Conservation (phyloP, 2,113 vertebrate genomes). For the Callorhinus ursinus region DNA sequence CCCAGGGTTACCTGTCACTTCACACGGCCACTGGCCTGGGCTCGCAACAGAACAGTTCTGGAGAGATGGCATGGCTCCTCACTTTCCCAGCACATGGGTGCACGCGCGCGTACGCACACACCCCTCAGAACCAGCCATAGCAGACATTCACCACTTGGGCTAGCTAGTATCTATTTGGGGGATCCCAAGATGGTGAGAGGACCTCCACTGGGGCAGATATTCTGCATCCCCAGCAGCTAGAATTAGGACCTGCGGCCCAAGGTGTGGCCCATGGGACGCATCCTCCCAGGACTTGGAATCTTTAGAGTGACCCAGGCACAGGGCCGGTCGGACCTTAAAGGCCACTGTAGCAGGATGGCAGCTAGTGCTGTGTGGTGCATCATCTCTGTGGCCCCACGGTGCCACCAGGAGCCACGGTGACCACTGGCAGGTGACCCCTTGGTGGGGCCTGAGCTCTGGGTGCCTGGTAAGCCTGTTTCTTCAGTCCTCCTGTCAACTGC, state of each 20-base stretch:
- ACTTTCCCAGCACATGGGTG: background rate
- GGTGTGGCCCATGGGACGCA: background rate
- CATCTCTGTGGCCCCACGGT: background rate
- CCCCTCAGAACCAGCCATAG: background rate
- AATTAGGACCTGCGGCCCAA: fast-evolving
- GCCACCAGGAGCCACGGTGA: background rate
- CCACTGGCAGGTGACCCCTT: conserved; percentile 26
- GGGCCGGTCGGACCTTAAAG: background rate
- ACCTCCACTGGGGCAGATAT: fast-evolving
- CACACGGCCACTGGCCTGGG: background rate
- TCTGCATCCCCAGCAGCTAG: background rate
- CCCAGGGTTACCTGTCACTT: background rate
- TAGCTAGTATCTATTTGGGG: background rate
- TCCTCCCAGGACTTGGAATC: background rate
- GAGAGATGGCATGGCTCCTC: background rate
- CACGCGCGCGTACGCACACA: fast-evolving
- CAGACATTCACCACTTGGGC: background rate
- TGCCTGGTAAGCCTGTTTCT: conserved; percentile 52
- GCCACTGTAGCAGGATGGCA: background rate
- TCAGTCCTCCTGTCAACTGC: background rate
- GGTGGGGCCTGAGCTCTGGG: background rate
- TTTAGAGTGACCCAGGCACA: background rate
- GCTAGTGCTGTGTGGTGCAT: fast-evolving
- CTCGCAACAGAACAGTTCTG: background rate
- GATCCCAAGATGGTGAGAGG: too few species aligned